Evolutionary conservation across 2,888 invertebrate genomes (phyloP), one percentile per base, ranked within the genome.

Genomic region (Hypomecis punctinalis): DNA sequence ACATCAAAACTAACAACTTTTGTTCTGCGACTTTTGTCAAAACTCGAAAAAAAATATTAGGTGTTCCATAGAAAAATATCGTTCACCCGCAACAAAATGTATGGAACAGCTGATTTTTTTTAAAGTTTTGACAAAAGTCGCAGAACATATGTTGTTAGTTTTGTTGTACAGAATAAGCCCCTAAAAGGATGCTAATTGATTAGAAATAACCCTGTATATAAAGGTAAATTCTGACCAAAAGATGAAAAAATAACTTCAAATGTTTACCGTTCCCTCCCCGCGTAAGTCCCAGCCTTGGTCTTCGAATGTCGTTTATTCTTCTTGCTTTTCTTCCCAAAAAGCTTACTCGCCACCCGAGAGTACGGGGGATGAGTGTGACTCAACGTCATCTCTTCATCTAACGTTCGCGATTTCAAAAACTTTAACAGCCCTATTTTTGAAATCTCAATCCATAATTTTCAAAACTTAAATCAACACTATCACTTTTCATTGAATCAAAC

Each of bases 251-350:
- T 40, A 9, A 7, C 5, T 0, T 5, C 8, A 8, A 37, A 2
- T 13, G 4, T 71, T 75, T 74, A 92, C 92, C 90, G 89, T 76
- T 89, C 89, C 53, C 89, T 82, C 3, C 90, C 91, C 8, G 83
- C 78, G 60, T 87, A 91, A 0, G 89, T 90, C 3, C 89, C 90
- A 36, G 88, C 71, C 79, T 91, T 92, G 43, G 75, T 75, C 76
- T 91, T 92, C 40, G 75, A 72, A 68, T 82, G 75, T 43, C 86
- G 79, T 76, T 88, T 92, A 5, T 70, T 86, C 66, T 91, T 92
- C 81, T 92, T 91, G 62, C 75, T 88, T 69, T 91, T 92, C 80
- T 91, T 86, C 42, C 91, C 90, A 68, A 92, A 92, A 11, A 92
- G 74, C 72, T 90, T 92, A 69, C 83, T 86, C 3, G 90, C 81